Percentiles rank a stretch among this genome's conserved stretches.
phyloP scores from a whole-genome alignment of 2,113 vertebrate species.

The Holacanthus passer region DNA sequence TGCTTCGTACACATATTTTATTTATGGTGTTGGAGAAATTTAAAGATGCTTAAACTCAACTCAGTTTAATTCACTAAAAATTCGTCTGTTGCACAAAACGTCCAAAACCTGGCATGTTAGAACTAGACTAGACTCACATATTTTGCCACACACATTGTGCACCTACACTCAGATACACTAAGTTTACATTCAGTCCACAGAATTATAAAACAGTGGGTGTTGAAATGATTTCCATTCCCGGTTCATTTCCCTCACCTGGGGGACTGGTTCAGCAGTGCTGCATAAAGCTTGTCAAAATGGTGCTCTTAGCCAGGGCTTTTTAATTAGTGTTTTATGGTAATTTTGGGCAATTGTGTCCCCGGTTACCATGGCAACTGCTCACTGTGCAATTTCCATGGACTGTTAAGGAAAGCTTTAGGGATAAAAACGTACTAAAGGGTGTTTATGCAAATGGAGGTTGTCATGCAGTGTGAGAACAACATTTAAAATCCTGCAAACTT shows the following conservation, averaged over 20 bases:
- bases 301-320: constrained; percentile 62
- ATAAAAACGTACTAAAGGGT: constrained; percentile 66
- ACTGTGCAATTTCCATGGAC: constrained; percentile 64
- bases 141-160: background rate
- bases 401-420: constrained; percentile 70
- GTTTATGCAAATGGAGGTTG: constrained; percentile 70
- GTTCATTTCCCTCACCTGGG: constrained; percentile 61
- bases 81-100: background rate
- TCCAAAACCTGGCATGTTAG: background rate
- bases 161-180: background rate
- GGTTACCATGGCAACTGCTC: constrained; percentile 70
- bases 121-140: background rate
- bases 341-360: constrained; percentile 71
- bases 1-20: too few relatives aligned
- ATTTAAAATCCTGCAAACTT: constrained; percentile 13
- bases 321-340: constrained; percentile 78
- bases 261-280: constrained; percentile 47
- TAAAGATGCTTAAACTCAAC: too few relatives aligned
- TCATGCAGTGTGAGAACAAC: constrained; percentile 26
- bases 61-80: background rate
- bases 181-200: constrained; percentile 6
- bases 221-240: constrained; percentile 40
- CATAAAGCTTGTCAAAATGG: constrained; percentile 68
- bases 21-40: too few relatives aligned
- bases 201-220: constrained; percentile 26